phyloP scores from a whole-genome alignment of 2,797 vertebrate genomes.

The Lemur catta region DNA sequence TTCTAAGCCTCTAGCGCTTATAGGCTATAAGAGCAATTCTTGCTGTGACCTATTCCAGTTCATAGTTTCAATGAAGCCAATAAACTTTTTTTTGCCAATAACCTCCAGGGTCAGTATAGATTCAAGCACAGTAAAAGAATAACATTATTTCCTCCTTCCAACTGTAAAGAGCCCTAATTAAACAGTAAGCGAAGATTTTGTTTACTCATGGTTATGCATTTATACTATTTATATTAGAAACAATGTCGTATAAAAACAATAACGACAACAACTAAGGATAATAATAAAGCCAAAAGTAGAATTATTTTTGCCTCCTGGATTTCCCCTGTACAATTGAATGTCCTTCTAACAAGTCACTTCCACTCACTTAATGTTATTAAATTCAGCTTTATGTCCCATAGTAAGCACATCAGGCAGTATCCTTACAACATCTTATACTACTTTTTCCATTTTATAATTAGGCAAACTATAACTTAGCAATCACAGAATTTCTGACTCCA shows the following conservation, averaged over 20 bases:
- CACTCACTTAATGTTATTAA: neutral
- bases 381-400: neutral
- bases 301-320: neutral
- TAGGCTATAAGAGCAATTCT: neutral
- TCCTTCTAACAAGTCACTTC: neutral
- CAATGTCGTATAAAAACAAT: neutral
- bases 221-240: neutral
- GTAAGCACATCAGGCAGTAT: neutral
- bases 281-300: neutral
- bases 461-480: neutral
- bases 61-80: neutral
- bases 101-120: neutral
- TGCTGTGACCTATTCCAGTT: neutral
- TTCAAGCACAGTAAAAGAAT: neutral
- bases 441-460: neutral
- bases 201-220: neutral
- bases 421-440: accelerated
- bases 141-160: neutral
- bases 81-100: neutral
- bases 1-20: neutral
- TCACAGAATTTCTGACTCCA: neutral
- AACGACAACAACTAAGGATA: neutral
- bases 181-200: neutral
- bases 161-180: neutral
- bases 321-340: neutral